Base-by-base conservation (phyloP, 2,888 invertebrate genomes). In the Hymenopus coronatus region DNA sequence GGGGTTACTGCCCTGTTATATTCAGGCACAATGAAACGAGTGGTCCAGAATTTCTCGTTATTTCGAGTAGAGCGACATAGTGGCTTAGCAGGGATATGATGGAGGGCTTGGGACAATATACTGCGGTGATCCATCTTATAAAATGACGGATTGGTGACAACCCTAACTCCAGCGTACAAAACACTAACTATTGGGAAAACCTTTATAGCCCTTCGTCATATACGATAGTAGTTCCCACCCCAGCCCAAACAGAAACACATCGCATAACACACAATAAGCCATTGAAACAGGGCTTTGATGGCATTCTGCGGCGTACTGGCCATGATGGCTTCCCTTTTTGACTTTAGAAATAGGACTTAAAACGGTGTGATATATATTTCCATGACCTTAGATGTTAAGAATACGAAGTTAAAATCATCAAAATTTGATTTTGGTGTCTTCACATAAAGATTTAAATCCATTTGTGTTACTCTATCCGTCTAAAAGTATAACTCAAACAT, bases 51-150 rank as follows among this genome's bases (percentile, higher is more conserved):
- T 70, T 70, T 70, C 54, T 40, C 40, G 40, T 40, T 40, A 40
- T 40, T 40, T 40, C 40, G 12, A 40, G 12, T 40, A 70, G 54
- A 3, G 54, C 54, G 54, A 3, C 20, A 70, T 70, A 70, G 54
- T 70, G 54, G 54, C 54, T 70, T 70, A 70, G 54, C 54, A 70
- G 54, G 20, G 20, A 70, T 70, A 25, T 70, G 25, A 15, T 70
- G 54, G 25, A 70, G 54, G 54, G 54, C 25, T 15, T 70, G 54
- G 54, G 54, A 70, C 54, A 70, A 70, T 70, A 70, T 70, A 25
- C 54, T 70, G 85, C 88, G 84, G 88, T 88, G 89, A 89, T 89
- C 89, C 88, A 89, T 89, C 89, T 89, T 88, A 83, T 33, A 84
- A 85, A 81, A 82, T 88, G 89, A 89, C 87, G 88, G 86, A 89